These are phyloP conservation scores for Ochropacha duplaris DNA, from an alignment of 2,888 invertebrate genomes.

Conservation along the genomic window DNA sequence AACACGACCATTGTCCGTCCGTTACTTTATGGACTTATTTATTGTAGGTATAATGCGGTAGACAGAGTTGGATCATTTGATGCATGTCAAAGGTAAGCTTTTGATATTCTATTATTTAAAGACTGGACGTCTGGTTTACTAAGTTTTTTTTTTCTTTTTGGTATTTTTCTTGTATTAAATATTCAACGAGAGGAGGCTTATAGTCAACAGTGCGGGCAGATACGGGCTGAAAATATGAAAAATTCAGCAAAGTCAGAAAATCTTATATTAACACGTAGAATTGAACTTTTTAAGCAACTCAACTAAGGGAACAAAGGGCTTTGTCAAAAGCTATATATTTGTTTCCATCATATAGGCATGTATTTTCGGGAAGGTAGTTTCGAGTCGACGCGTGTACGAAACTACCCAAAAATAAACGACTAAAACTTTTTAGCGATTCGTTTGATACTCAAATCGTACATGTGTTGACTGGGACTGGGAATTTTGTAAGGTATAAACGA, in stretches of 20 bases:
- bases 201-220: neutral
- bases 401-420: too few relatives aligned
- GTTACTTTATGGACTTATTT: conserved; percentile 4
- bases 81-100: neutral
- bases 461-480: too few relatives aligned
- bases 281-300: too few relatives aligned
- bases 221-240: too few relatives aligned
- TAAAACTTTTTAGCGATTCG: too few relatives aligned
- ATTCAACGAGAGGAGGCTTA: neutral
- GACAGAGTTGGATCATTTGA: neutral
- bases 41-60: neutral
- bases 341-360: too few relatives aligned
- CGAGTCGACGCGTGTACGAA: too few relatives aligned
- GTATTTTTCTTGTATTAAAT: neutral
- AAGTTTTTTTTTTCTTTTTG: neutral
- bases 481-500: too few relatives aligned
- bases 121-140: neutral
- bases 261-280: neutral
- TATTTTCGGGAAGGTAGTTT: too few relatives aligned
- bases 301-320: too few relatives aligned
- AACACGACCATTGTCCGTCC: conserved; percentile 24
- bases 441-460: too few relatives aligned
- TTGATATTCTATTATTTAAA: neutral
- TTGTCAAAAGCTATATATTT: too few relatives aligned
- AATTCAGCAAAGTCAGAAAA: neutral